Conservation (phyloP, 1,140 invertebrate species). For the Listronotus oregonensis region DNA sequence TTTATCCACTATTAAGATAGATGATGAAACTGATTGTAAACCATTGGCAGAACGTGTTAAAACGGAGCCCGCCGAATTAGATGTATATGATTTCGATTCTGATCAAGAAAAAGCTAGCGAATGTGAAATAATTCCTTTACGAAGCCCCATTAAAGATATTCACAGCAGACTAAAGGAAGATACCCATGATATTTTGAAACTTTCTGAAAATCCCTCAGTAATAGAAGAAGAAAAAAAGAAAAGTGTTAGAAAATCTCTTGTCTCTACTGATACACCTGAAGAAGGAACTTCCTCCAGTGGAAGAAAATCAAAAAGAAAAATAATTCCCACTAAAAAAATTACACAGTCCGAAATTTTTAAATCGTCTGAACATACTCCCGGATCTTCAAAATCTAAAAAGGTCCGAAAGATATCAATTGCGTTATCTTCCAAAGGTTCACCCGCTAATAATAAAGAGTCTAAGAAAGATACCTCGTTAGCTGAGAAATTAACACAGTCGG, state of each 20-base stretch:
- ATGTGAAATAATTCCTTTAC: too few species aligned
- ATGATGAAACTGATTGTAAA: too few species aligned
- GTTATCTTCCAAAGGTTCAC: too few species aligned
- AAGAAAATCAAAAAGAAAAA: slow-evolving; percentile 12
- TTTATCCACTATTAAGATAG: too few species aligned
- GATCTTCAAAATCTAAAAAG: too few species aligned
- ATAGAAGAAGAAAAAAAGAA: not conserved
- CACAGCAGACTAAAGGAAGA: not conserved
- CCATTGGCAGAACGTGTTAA: too few species aligned
- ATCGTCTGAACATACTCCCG: not conserved
- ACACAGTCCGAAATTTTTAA: slow-evolving; percentile 5
- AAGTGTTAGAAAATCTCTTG: not conserved
- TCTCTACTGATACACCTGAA: not conserved
- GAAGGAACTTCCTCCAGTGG: not conserved
- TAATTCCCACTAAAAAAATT: not conserved
- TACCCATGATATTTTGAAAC: not conserved
- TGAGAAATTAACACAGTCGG: not conserved
- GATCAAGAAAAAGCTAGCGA: too few species aligned
- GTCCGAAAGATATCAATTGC: too few species aligned
- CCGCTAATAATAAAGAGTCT: too few species aligned
- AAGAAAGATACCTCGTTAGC: not conserved
- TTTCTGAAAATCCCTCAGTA: not conserved
- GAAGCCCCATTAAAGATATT: too few species aligned
- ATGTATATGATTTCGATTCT: too few species aligned
- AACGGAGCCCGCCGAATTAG: too few species aligned